Conservation (phyloP, 2,797 vertebrate genomes). For the Rhodeus uyekii region DNA sequence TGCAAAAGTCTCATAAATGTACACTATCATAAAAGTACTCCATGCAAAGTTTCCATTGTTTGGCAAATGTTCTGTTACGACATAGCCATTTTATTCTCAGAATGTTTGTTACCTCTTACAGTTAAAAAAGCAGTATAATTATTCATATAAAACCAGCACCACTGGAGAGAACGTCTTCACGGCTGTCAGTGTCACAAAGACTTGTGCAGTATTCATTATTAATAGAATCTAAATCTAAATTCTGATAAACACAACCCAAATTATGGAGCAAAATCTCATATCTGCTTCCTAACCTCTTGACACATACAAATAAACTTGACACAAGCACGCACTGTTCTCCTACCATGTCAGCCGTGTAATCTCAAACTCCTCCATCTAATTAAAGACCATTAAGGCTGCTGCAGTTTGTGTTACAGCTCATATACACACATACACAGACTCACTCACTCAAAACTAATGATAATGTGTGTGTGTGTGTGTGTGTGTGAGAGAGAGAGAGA, state of each 20-base stretch:
- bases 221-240: constrained; percentile 15
- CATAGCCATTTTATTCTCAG: background rate
- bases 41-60: background rate
- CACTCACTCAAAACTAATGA: constrained; percentile 48
- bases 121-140: background rate
- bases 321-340: constrained; percentile 26
- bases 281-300: constrained; percentile 27
- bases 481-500: background rate
- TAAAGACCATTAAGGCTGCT: constrained; percentile 49
- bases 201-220: background rate
- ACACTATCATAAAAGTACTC: background rate
- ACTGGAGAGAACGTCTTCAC: background rate
- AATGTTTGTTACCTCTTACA: background rate
- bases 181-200: background rate
- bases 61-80: background rate
- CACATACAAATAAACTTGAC: constrained; percentile 37
- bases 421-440: constrained; percentile 32
- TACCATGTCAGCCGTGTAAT: constrained; percentile 41
- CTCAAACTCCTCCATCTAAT: constrained; percentile 47
- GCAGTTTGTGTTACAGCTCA: constrained; percentile 45
- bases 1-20: background rate
- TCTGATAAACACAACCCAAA: constrained; percentile 7
- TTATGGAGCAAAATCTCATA: constrained; percentile 15
- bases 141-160: background rate
- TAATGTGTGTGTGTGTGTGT: background rate